Evolutionary conservation across 2,888 invertebrate genomes (phyloP), one percentile per base, ranked within the genome.

Genomic region (Palloptera scutellata): DNA sequence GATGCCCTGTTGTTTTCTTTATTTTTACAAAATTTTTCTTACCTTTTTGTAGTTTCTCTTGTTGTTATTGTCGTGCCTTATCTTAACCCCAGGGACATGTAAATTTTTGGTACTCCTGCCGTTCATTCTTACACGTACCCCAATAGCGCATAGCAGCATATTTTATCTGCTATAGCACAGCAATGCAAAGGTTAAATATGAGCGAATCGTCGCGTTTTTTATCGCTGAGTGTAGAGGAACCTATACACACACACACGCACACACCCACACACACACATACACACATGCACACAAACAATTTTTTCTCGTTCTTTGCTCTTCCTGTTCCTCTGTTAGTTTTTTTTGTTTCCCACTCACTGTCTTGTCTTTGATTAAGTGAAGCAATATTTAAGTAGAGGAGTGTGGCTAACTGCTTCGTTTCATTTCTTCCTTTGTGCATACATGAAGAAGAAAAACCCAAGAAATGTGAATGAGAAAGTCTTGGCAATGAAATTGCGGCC

Each of bases 51-150:
- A n/a, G n/a, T 53, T 57, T 15, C 53, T n/a, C 30, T 17, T 60
- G 48, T 61, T 61, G 64, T 64, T 66, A 43, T 66, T 70, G 67
- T 66, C 76, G 78, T 80, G 76, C 77, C 79, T 79, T 81, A 79
- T 79, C 81, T 81, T 78, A 73, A 75, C 79, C 79, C 81, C 76
- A 71, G 80, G 81, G 79, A 79, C 79, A 79, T 79, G 81, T 80
- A 79, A 77, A 80, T 80, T 79, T 79, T 78, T 78, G 76, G 51
- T 64, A 51, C 45, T 68, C 17, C 55, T 69, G 52, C 57, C 51
- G 40, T 61, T 55, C 65, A 61, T n/a, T 64, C 51, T 20, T 5
- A 41, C 17, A 19, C 12, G 8, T 17, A 40, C 40, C 19, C 20
- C 42, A 12, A 15, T n/a, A n/a, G n/a, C n/a, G n/a, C n/a, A n/a